A percentile compares a stretch with the other conserved stretches of the same genome.
Conservation (phyloP, 1,140 invertebrate genomes). For the Halyomorpha halys region DNA sequence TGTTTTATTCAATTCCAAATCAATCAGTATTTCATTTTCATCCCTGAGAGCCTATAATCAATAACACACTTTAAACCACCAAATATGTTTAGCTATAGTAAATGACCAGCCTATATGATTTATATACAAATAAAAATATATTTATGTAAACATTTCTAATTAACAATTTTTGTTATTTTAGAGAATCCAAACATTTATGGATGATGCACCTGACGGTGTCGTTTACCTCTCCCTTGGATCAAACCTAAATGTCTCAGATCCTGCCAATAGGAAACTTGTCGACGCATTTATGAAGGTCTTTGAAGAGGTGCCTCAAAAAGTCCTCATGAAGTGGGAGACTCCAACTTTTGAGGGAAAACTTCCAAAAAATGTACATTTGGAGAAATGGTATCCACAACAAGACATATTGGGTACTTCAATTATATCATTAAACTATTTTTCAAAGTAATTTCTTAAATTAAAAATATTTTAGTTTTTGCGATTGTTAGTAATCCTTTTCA, state of each 20-base stretch:
- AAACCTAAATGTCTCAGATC: constrained; percentile 13
- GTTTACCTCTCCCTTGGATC: constrained; percentile 23
- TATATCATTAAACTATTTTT: too few relatives aligned
- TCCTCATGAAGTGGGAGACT: constrained; percentile 61
- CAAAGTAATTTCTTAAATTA: too few relatives aligned
- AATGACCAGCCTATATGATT: too few relatives aligned
- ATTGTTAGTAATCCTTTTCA: too few relatives aligned
- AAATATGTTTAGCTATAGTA: too few relatives aligned
- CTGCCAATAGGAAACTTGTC: background rate
- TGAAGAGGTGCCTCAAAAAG: constrained; percentile 38
- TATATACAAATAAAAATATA: too few relatives aligned
- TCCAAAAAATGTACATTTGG: constrained; percentile 26
- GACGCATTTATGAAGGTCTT: constrained; percentile 22
- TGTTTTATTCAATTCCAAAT: too few relatives aligned
- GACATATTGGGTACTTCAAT: constrained; percentile 30
- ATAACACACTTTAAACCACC: too few relatives aligned
- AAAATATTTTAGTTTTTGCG: too few relatives aligned
- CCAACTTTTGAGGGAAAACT: background rate
- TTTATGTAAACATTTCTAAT: too few relatives aligned
- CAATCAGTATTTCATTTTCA: too few relatives aligned
- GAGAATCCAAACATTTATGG: constrained; percentile 54
- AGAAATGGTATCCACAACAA: constrained; percentile 29
- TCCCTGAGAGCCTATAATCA: too few relatives aligned
- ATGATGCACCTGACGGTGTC: constrained; percentile 50
- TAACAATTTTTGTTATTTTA: constrained; percentile 33